Conservation (phyloP, 2,113 vertebrate genomes). For the Tetrao urogallus region DNA sequence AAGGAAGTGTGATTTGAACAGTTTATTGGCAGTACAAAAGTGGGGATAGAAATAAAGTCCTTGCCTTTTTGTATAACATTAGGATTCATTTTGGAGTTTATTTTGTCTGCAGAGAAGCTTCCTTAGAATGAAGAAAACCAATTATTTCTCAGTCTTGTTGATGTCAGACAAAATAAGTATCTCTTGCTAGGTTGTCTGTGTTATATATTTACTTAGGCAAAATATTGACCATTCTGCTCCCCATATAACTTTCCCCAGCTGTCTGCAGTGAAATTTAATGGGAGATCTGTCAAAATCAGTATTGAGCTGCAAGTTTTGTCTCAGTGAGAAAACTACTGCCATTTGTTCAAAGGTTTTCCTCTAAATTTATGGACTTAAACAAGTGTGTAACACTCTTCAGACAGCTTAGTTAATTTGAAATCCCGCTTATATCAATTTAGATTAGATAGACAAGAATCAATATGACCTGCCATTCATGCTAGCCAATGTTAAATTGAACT, state of each 20-base stretch:
- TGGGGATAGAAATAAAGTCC: not conserved
- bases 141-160: constrained; percentile 28
- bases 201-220: constrained; percentile 16
- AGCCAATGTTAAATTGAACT: constrained; percentile 5
- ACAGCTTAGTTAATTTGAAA: constrained; percentile 28
- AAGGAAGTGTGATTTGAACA: not conserved
- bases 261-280: constrained; percentile 16
- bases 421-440: constrained; percentile 30
- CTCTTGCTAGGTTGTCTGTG: constrained; percentile 14
- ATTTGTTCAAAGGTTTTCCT: constrained; percentile 38
- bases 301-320: not conserved
- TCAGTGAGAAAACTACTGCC: not conserved
- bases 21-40: not conserved
- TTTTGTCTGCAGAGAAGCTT: not conserved
- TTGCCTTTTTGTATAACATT: not conserved
- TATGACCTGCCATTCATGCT: not conserved
- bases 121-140: not conserved
- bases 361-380: constrained; percentile 9
- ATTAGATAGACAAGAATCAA: constrained; percentile 42
- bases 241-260: constrained; percentile 16
- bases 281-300: constrained; percentile 12
- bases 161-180: constrained; percentile 18
- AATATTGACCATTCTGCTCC: not conserved
- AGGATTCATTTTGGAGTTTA: not conserved
- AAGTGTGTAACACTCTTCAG: not conserved